A percentile compares a stretch with the other conserved stretches of the same genome.
Evolutionary conservation across 1,140 invertebrate species (phyloP).

Genomic region (Drosophila elegans): DNA sequence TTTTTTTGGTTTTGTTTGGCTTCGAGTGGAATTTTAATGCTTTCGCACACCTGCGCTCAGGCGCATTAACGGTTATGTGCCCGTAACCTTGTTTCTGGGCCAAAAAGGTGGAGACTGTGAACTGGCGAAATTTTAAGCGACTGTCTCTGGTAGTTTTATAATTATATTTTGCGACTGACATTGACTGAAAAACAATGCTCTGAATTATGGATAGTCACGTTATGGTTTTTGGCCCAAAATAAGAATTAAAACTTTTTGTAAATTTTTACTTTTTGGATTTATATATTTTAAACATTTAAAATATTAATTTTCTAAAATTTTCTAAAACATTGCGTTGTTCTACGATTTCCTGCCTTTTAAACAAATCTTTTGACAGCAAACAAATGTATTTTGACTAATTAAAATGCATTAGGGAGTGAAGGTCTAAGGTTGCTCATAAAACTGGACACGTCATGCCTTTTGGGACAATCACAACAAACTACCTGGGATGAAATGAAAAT

Average conservation of each 20-base stretch:
- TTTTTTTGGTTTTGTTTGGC: constrained; percentile 34
- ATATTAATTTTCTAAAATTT: neutral
- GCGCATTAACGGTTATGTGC: constrained; percentile 53
- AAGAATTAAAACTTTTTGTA: too few relatives aligned
- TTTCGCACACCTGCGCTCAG: constrained; percentile 78
- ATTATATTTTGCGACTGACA: neutral
- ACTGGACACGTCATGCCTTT: constrained; percentile 54
- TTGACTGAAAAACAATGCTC: neutral
- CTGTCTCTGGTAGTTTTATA: constrained; percentile 1
- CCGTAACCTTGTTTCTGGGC: constrained; percentile 78
- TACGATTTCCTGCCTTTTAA: neutral
- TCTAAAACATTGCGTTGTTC: neutral
- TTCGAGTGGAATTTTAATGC: constrained; percentile 81
- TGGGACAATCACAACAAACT: constrained; percentile 57
- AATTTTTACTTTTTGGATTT: too few relatives aligned
- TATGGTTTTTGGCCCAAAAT: too few relatives aligned
- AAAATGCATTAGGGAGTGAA: constrained; percentile 39
- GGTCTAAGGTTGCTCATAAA: constrained; percentile 45
- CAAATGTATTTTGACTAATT: constrained; percentile 52
- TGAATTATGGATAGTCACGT: neutral
- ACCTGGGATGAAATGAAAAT: constrained; percentile 72
- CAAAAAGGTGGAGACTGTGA: constrained; percentile 60
- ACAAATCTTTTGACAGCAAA: neutral
- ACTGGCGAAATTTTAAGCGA: constrained; percentile 57
- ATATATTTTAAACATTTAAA: too few relatives aligned